These are phyloP conservation scores for Scrobipalpa costella DNA, from an alignment of 2,888 invertebrate genomes.

Conservation along the genomic window DNA sequence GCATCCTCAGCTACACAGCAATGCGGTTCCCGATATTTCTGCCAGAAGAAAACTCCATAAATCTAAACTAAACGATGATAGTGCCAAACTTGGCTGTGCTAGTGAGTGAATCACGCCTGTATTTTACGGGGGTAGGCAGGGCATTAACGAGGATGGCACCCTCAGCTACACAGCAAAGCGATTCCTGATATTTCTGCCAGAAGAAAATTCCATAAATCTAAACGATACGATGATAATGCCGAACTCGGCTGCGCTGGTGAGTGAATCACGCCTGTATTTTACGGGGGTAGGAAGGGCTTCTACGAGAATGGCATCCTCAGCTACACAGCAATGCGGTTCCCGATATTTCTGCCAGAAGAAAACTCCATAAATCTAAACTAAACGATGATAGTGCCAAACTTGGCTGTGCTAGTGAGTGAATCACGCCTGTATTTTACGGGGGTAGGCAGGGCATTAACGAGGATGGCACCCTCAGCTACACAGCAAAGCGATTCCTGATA, in stretches of 20 bases:
- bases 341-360: constrained; percentile 81
- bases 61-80: constrained; percentile 82
- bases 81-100: constrained; percentile 82
- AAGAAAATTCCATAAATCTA: constrained; percentile 81
- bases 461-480: constrained; percentile 80
- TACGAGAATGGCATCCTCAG: constrained; percentile 83
- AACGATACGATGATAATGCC: constrained; percentile 83
- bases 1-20: constrained; percentile 83
- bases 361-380: constrained; percentile 82
- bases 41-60: constrained; percentile 81
- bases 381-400: constrained; percentile 82
- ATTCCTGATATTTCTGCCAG: too few species aligned
- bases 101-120: too few species aligned
- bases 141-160: constrained; percentile 54
- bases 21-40: too few species aligned
- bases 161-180: constrained; percentile 82
- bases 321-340: constrained; percentile 81
- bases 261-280: too few species aligned
- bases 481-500: constrained; percentile 79
- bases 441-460: too few species aligned
- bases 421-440: too few species aligned
- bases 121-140: too few species aligned
- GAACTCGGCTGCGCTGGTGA: constrained; percentile 82
- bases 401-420: constrained; percentile 82
- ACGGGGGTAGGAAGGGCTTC: too few species aligned